Evolutionary conservation across 1,140 invertebrate genomes (phyloP).

Genomic region (Dendrolimus punctatus): DNA sequence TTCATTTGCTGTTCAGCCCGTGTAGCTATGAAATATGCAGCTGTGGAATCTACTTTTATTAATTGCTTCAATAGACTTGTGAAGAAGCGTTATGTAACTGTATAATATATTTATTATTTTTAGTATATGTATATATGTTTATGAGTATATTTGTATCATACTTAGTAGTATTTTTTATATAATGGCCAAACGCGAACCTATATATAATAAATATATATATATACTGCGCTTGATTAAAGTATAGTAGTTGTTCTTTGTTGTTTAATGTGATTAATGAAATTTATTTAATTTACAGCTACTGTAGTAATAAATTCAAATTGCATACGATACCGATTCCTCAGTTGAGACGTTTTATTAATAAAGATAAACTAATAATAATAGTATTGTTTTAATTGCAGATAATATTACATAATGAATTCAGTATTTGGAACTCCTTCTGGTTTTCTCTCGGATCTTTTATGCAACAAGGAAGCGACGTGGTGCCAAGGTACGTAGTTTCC

Average conservation of each 20-base stretch:
- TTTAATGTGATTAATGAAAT: no score
- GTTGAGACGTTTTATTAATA: no score
- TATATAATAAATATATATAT: no score
- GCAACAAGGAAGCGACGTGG: constrained; percentile 94
- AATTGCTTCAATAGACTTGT: no score
- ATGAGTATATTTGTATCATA: no score
- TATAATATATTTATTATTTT: neutral
- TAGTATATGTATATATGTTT: no score
- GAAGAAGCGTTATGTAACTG: neutral
- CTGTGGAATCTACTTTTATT: neutral
- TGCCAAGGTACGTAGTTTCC: constrained; percentile 77
- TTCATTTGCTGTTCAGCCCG: neutral
- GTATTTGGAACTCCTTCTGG: constrained; percentile 80
- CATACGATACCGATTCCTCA: no score
- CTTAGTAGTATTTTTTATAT: no score
- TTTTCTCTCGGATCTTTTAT: constrained; percentile 94
- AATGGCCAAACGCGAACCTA: no score
- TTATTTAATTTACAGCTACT: neutral
- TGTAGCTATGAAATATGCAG: neutral
- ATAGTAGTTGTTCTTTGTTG: no score
- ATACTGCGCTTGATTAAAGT: no score
- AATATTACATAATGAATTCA: constrained; percentile 61
- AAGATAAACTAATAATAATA: neutral
- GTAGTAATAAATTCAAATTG: neutral
- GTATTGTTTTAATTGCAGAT: constrained; percentile 36